These are phyloP conservation scores for Galaxias olidus DNA, from an alignment of 2,797 vertebrate genomes.

Conservation along the genomic window DNA sequence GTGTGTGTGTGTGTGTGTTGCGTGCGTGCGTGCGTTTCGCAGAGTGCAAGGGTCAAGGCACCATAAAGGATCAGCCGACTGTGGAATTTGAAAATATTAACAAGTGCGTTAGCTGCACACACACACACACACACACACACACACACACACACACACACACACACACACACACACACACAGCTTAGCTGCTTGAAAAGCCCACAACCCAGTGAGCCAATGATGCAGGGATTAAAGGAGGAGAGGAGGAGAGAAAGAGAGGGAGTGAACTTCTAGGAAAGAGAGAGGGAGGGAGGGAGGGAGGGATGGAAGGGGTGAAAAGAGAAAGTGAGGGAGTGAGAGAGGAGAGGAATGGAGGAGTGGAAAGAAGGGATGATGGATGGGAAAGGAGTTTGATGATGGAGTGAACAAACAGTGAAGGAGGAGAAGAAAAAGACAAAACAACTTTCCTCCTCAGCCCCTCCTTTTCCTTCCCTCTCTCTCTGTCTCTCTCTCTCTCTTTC, in stretches of 20 bases:
- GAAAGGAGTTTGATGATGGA: no score
- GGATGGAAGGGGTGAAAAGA: no score
- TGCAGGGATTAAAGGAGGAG: background rate
- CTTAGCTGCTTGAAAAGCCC: no score
- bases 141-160: constrained; percentile 4
- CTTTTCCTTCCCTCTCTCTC: background rate
- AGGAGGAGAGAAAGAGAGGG: constrained; percentile 1
- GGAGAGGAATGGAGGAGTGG: no score
- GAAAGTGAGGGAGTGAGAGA: background rate
- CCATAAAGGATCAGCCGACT: background rate
- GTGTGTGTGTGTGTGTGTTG: background rate
- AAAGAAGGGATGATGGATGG: background rate
- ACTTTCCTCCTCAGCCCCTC: no score
- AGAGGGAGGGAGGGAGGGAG: background rate
- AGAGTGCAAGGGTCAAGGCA: constrained; percentile 8
- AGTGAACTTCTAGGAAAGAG: background rate
- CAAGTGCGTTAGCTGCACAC: constrained; percentile 4
- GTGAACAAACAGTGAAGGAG: no score
- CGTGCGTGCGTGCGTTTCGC: no score
- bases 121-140: constrained; percentile 1
- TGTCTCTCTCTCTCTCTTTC: background rate
- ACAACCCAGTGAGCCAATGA: no score
- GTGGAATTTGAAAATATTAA: constrained; percentile 3
- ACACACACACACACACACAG: constrained; percentile 2
- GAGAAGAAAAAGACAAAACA: no score